These are phyloP conservation scores for Thyatira batis DNA, from an alignment of 2,888 invertebrate genomes.

Conservation along the genomic window DNA sequence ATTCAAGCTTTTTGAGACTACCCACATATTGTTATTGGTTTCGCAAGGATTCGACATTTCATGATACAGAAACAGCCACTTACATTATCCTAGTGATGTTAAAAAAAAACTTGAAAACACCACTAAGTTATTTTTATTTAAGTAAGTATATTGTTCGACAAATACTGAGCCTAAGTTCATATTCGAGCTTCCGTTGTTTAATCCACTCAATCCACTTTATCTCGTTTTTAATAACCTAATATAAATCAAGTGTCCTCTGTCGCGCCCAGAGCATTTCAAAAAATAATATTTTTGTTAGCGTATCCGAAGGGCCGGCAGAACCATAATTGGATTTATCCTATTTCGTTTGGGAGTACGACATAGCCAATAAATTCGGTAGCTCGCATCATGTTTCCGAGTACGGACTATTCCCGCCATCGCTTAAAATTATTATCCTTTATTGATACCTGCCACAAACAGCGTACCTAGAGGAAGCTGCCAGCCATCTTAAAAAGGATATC, in stretches of 20 bases:
- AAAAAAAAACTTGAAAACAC: too few species aligned
- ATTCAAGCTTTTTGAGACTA: neutral
- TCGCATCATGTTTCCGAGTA: conserved; percentile 10
- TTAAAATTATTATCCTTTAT: neutral
- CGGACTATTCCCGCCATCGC: neutral
- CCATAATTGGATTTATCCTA: conserved; percentile 39
- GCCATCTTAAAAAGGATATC: too few species aligned
- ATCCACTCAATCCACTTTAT: neutral
- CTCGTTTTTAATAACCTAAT: neutral
- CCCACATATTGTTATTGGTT: neutral
- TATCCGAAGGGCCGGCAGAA: conserved; percentile 30
- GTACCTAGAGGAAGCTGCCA: too few species aligned
- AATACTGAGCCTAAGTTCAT: neutral
- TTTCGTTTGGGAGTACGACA: conserved; percentile 27
- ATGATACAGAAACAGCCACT: too few species aligned
- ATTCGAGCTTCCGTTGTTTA: neutral
- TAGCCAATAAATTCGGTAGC: conserved; percentile 28
- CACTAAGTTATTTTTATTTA: too few species aligned
- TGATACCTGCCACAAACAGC: too few species aligned
- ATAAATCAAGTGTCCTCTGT: neutral
- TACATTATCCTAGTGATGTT: too few species aligned
- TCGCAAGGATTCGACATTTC: neutral
- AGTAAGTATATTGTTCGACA: neutral
- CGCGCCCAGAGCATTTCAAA: conserved; percentile 23
- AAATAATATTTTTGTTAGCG: conserved; percentile 40